phyloP scores from a whole-genome alignment of 2,113 vertebrate genomes.

The Haplochromis vanheusdeni region DNA sequence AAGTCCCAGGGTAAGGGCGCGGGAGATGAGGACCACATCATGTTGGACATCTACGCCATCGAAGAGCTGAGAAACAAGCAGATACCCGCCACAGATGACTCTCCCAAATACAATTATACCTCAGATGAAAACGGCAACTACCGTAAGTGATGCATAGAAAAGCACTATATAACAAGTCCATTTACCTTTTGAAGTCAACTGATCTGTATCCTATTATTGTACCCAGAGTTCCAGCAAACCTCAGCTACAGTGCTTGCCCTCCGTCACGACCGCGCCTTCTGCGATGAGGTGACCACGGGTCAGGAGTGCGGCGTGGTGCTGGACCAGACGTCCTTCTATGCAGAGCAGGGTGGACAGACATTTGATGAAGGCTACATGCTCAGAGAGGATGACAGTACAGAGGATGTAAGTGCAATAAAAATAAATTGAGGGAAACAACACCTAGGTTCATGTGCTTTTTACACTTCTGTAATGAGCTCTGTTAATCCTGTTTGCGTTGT shows the following conservation, averaged over 20 bases:
- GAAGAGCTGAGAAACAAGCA: slow-evolving; percentile 86
- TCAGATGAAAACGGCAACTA: slow-evolving; percentile 74
- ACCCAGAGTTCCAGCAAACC: slow-evolving; percentile 74
- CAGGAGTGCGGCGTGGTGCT: slow-evolving; percentile 93
- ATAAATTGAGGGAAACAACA: background rate
- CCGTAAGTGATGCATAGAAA: slow-evolving; percentile 13
- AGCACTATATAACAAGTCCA: background rate
- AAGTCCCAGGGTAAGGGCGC: slow-evolving; percentile 93
- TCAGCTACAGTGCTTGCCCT: slow-evolving; percentile 83
- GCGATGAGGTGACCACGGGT: slow-evolving; percentile 83
- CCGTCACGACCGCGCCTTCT: slow-evolving; percentile 85
- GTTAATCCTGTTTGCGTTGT: background rate
- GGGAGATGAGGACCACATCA: slow-evolving; percentile 86
- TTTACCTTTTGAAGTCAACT: background rate
- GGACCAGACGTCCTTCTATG: slow-evolving; percentile 91
- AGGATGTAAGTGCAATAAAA: slow-evolving; percentile 75
- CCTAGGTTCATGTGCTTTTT: background rate
- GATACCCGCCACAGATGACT: slow-evolving; percentile 80
- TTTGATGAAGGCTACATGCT: slow-evolving; percentile 93
- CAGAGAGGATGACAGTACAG: slow-evolving; percentile 77
- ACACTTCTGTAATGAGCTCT: background rate
- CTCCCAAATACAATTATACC: slow-evolving; percentile 82
- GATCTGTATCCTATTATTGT: background rate
- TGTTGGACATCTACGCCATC: slow-evolving; percentile 97
- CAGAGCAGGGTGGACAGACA: slow-evolving; percentile 95